phyloP scores from a whole-genome alignment of 2,113 vertebrate genomes.

The Maccullochella peelii region DNA sequence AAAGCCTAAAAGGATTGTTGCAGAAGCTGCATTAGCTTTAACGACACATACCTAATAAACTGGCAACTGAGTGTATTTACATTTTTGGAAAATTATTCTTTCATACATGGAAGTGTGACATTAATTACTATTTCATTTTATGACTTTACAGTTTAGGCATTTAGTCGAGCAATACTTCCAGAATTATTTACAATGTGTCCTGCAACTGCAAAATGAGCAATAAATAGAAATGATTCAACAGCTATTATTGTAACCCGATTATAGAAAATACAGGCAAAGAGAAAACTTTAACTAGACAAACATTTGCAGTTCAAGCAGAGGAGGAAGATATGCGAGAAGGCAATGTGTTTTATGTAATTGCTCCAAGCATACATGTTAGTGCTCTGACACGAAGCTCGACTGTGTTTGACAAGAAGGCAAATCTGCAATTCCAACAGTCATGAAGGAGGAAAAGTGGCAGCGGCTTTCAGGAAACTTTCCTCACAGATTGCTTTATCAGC shows the following conservation, averaged over 20 bases:
- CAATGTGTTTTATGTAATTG: conserved; percentile 43
- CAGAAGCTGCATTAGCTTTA: neutral
- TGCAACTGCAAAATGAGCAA: neutral
- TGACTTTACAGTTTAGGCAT: neutral
- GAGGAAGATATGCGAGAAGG: conserved; percentile 12
- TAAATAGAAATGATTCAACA: neutral
- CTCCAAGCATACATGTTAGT: conserved; percentile 40
- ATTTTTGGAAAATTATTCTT: neutral
- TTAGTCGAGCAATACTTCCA: neutral
- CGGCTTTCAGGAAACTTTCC: conserved; percentile 66
- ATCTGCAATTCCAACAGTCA: conserved; percentile 63
- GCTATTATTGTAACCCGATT: neutral
- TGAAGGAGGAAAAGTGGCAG: conserved; percentile 36
- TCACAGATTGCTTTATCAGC: conserved; percentile 80
- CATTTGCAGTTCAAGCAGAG: conserved; percentile 33
- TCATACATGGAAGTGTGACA: neutral
- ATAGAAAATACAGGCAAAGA: neutral
- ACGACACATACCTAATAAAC: neutral
- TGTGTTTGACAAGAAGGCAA: conserved; percentile 72
- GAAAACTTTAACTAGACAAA: conserved; percentile 18
- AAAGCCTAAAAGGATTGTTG: neutral
- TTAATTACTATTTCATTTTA: neutral
- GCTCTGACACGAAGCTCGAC: conserved; percentile 57
- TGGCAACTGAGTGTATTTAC: neutral
- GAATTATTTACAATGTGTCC: neutral